Base-by-base conservation (phyloP, 2,113 vertebrate species). In the Serinus canaria region DNA sequence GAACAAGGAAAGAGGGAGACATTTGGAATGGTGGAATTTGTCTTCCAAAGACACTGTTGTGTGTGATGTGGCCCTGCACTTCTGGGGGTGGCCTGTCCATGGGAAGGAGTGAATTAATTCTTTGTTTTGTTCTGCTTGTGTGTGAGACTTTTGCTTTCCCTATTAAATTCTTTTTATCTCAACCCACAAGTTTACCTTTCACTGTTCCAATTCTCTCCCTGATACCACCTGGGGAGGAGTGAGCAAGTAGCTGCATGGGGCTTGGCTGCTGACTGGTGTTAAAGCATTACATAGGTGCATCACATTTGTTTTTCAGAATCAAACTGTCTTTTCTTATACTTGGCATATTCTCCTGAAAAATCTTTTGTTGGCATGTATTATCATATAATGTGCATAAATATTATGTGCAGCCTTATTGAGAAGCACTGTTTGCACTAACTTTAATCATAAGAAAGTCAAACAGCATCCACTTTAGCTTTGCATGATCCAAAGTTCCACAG, bases 181-280 rank as follows among this genome's bases (percentile, higher is more conserved):
- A 76, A 16, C 11, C 9, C 31, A 43, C 5, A 5, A 56, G 5
- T 33, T 69, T 23, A 23, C 10, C 18, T 49, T 56, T 56, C 31
- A 33, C 10, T 2, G 6, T 76, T 63, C 21, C 12, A 33, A 2
- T 55, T 37, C 35, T 33, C 25, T 55, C 31, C 25, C 23, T 1
- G 1, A 1, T 49, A 14, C 11, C 19, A 8, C 17, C 17, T 68
- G 37, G 15, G 2, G 7, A 6, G 5, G 6, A 49, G 21, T 35
- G 41, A 76, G 25, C 1, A 0, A 43, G 22, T 1, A 15, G 15
- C 21, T 63, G 3, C 2, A 1, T 9, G 15, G 17, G 15, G 7
- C 21, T 62, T 43, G 22, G 25, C 7, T 55, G 12, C 15, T 35
- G 21, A 5, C n/a, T 41, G n/a, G 5, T 2, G 3, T n/a, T 41